These are phyloP conservation scores for Melolontha melolontha DNA, from an alignment of 2,888 invertebrate genomes.

Conservation along the genomic window DNA sequence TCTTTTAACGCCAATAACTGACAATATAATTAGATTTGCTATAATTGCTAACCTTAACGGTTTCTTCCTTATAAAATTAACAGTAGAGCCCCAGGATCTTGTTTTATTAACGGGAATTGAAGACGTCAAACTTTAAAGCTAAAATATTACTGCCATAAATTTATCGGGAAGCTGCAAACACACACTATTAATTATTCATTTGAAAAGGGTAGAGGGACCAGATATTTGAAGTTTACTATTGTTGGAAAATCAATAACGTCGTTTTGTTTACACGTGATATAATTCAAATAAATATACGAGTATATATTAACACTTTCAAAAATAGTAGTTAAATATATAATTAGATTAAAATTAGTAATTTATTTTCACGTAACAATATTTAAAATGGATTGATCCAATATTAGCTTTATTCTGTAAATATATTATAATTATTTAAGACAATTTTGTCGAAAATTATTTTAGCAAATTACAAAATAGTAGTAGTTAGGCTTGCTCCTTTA, in stretches of 20 bases:
- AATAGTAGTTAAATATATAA: too few species aligned
- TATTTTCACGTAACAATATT: too few species aligned
- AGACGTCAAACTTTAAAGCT: conserved; percentile 14
- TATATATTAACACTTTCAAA: too few species aligned
- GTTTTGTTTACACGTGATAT: not conserved
- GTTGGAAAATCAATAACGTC: not conserved
- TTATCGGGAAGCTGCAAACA: conserved; percentile 6
- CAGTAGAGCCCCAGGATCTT: not conserved
- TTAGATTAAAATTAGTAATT: too few species aligned
- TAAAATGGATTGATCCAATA: too few species aligned
- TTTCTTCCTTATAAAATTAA: conserved; percentile 12
- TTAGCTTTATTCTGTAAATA: too few species aligned
- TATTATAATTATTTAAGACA: too few species aligned
- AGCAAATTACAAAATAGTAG: too few species aligned
- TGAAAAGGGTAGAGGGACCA: conserved; percentile 2
- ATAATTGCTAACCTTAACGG: not conserved
- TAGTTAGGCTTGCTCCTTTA: too few species aligned
- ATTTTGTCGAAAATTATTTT: too few species aligned
- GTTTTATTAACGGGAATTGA: conserved; percentile 5
- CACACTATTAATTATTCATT: conserved; percentile 21
- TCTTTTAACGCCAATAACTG: not conserved
- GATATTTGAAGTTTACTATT: conserved; percentile 1
- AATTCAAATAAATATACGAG: too few species aligned
- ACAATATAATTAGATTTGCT: conserved; percentile 3
- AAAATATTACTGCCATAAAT: conserved; percentile 18